Base-by-base conservation (phyloP, 2,797 vertebrate species). In the Xenentodon cancila region DNA sequence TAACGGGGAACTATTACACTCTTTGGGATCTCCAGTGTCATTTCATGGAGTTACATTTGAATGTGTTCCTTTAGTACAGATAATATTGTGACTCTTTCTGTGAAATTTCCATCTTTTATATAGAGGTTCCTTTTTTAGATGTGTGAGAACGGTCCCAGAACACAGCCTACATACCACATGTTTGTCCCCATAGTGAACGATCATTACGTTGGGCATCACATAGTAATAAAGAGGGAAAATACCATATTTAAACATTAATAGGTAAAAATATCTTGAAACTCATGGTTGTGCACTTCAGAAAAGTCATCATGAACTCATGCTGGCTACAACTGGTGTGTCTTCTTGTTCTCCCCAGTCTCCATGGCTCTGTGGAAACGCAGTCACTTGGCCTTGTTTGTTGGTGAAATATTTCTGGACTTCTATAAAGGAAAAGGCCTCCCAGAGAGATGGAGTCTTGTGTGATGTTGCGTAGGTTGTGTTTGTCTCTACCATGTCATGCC, bases 271-370 rank as follows among this genome's bases (percentile, higher is more conserved):
- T 80, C 72, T 58, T 68, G 32, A 37, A 15, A 3, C 55, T 66
- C 63, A 63, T 72, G 44, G 55, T 55, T 45, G 60, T 64, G 65
- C 55, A 46, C 49, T 46, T 21, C 53, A 75, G 60, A 61, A 43
- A 73, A 66, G 32, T 46, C 66, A 75, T 78, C 63, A 75, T 47
- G 52, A 25, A 60, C 73, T 67, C 59, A 58, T 68, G 66, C 60
- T 50, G 18, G 53, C 42, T 44, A 13, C 22, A 37, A 49, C 30
- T 27, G 54, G 56, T 64, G 30, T 70, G 56, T 51, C 47, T 68
- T 59, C 59, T 47, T 45, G 25, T 43, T 21, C 59, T 64, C 44
- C 44, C 53, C 30, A 4, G 50, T 80, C 54, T 66, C 48, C 15
- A 0, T 22, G 49, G 25, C 66, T 72, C 68, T 37, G 56, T 58